Conservation (phyloP, 2,113 vertebrate species). For the Mustelus asterias region DNA sequence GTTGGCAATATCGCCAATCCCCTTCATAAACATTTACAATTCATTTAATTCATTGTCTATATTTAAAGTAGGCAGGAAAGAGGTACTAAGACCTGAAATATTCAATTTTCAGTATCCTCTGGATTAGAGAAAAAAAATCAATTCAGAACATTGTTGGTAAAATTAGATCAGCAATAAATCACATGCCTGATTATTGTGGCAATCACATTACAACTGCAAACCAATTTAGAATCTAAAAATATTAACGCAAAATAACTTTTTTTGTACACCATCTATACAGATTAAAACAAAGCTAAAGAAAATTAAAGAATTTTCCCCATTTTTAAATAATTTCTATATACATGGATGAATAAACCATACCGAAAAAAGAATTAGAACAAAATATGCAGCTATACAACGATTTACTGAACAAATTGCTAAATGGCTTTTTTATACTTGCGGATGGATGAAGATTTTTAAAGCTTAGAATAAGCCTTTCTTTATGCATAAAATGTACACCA, state of each 20-base stretch:
- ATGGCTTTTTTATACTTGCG: constrained; percentile 44
- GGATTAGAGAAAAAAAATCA: constrained; percentile 11
- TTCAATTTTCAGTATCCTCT: neutral
- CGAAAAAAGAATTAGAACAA: constrained; percentile 47
- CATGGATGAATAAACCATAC: constrained; percentile 48
- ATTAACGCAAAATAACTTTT: constrained; percentile 43
- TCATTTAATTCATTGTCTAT: neutral
- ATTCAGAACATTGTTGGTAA: constrained; percentile 1
- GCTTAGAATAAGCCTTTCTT: constrained; percentile 45
- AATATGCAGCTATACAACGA: constrained; percentile 49
- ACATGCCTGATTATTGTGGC: neutral
- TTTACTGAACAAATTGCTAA: constrained; percentile 45
- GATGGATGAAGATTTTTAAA: constrained; percentile 45
- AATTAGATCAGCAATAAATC: constrained; percentile 28
- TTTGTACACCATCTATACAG: constrained; percentile 63
- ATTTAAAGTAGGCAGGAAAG: neutral
- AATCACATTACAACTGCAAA: constrained; percentile 3
- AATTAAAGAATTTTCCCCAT: constrained; percentile 50
- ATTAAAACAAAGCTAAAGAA: constrained; percentile 56
- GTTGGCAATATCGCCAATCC: neutral
- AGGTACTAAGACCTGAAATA: neutral
- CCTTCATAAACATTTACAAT: neutral
- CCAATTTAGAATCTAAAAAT: constrained; percentile 28
- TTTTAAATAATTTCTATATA: constrained; percentile 58
- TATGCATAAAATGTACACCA: constrained; percentile 52